Conservation (phyloP, 2,113 vertebrate genomes). For the Ellobius talpinus region DNA sequence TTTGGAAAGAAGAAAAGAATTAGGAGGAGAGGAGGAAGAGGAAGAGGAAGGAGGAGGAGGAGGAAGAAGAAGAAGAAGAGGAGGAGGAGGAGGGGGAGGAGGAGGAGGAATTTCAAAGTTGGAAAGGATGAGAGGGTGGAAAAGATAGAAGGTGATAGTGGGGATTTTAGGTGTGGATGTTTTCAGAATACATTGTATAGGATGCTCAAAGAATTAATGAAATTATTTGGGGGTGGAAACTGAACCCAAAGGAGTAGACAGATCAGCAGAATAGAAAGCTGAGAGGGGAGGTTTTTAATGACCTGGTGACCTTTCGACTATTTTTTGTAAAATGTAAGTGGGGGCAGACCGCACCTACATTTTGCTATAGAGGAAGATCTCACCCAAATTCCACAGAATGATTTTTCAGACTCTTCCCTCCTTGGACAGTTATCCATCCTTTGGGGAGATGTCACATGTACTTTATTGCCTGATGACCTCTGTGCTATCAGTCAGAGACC, state of each 20-base stretch:
- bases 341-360: too few relatives aligned
- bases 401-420: too few relatives aligned
- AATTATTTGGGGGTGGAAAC: background rate
- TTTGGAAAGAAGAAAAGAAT: background rate
- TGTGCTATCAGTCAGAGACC: too few relatives aligned
- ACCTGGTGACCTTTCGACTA: too few relatives aligned
- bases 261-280: background rate
- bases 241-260: background rate
- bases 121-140: background rate
- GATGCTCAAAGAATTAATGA: background rate
- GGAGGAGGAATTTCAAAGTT: background rate
- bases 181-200: background rate
- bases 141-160: background rate
- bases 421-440: too few relatives aligned
- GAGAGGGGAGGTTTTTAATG: too few relatives aligned
- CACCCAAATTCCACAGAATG: too few relatives aligned
- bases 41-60: background rate
- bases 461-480: too few relatives aligned
- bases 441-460: too few relatives aligned
- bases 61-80: background rate
- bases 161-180: background rate
- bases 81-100: background rate
- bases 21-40: background rate
- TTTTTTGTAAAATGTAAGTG: too few relatives aligned
- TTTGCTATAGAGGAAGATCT: too few relatives aligned